Evolutionary conservation across 2,113 vertebrate genomes (phyloP), one percentile per base, ranked within the genome.

Genomic region (Grantiella picta): DNA sequence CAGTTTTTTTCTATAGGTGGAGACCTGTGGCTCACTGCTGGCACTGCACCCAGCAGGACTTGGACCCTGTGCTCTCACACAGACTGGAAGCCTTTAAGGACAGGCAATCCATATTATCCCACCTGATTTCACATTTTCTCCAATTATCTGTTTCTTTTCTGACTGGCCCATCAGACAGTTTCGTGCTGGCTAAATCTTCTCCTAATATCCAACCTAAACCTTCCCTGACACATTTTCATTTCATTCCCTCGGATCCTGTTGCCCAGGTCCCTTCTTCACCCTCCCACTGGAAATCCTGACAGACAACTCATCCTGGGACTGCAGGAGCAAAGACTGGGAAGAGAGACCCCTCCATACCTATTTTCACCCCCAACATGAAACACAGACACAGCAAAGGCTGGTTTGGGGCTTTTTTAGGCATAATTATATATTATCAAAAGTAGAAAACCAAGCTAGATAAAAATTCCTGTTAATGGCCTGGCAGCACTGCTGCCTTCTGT

Each of bases 391-490:
- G n/a, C 28, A 72, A 49, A 83, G 59, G 49, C 45, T 12, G 14
- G 4, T 31, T 89, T 69, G 25, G 22, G 19, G 7, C 27, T 38
- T 92, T 54, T 33, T 31, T 21, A 90, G 77, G n/a, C 15, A 16
- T 19, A 57, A 11, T 87, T 68, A 47, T 71, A 4, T 49, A 52
- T 89, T 79, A 60, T 25, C 70, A 64, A 82, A 82, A 44, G 40
- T 54, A 60, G 57, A 71, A 85, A 89, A 71, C 0, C 21, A 84
- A 71, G 33, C 7, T 2, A 50, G 42, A 52, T 49, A 57, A 68
- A 89, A 66, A 70, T 17, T 42, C 27, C 24, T 35, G 5, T 24
- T 24, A 42, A 52, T 0, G 4, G 40, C n/a, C 28, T 0, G 0
- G 70, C 70, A 84, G 81, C 38, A 3, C 65, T 4, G 35, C 80